Evolutionary conservation across 2,888 invertebrate species (phyloP).

Genomic region (Aspidapion aeneum): DNA sequence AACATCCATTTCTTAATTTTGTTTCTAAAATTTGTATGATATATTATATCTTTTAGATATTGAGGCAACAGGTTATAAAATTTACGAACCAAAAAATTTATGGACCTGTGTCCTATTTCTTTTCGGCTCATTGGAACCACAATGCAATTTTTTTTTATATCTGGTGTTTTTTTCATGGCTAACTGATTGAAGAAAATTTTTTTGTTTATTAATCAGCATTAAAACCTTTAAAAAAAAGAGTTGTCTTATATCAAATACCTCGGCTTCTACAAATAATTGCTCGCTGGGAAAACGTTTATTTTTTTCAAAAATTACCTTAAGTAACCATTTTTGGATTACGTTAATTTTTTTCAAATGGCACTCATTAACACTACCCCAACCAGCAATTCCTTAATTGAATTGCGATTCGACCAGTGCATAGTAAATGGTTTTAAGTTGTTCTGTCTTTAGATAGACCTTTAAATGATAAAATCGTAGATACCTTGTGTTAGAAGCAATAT

Average conservation of each 20-base stretch:
- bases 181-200: neutral
- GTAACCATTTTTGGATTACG: slow-evolving; percentile 5
- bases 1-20: too few relatives aligned
- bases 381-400: slow-evolving; percentile 11
- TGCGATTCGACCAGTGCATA: slow-evolving; percentile 12
- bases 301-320: slow-evolving; percentile 6
- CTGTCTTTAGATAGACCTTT: neutral
- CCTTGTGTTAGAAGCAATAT: slow-evolving; percentile 3
- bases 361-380: slow-evolving; percentile 6
- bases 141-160: neutral
- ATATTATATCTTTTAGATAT: neutral
- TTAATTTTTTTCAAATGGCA: slow-evolving; percentile 4
- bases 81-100: neutral
- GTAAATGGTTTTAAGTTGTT: slow-evolving; percentile 10
- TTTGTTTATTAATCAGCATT: neutral
- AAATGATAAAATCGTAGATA: slow-evolving; percentile 8
- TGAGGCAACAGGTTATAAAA: neutral
- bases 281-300: neutral
- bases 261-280: neutral
- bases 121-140: neutral
- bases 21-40: too few relatives aligned
- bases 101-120: neutral
- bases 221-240: slow-evolving; percentile 2
- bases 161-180: neutral
- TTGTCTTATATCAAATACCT: slow-evolving; percentile 5